Evolutionary conservation across 1,140 invertebrate genomes (phyloP).

Genomic region (Popillia japonica): DNA sequence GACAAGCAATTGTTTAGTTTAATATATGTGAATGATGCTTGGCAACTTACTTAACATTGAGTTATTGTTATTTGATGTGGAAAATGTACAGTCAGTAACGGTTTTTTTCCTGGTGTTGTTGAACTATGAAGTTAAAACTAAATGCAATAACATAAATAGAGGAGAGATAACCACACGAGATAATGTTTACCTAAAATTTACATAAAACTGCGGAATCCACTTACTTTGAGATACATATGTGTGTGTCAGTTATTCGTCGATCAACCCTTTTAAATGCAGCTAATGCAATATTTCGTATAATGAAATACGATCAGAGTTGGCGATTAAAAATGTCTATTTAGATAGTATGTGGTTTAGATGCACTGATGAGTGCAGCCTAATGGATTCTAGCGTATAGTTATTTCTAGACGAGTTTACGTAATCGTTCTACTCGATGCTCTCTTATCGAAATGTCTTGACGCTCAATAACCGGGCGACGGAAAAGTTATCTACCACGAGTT

Average conservation of each 20-base stretch:
- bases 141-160: no score
- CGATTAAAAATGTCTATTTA: constrained; percentile 13
- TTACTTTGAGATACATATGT: no score
- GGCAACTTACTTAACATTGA: background rate
- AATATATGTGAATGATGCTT: no score
- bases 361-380: constrained; percentile 7
- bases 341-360: background rate
- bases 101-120: no score
- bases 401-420: constrained; percentile 27
- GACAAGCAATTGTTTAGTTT: no score
- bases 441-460: constrained; percentile 6
- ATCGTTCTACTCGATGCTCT: constrained; percentile 5
- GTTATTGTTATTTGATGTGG: background rate
- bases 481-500: constrained; percentile 24
- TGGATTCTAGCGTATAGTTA: constrained; percentile 31
- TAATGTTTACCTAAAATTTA: no score
- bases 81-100: background rate
- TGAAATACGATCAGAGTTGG: background rate
- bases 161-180: no score
- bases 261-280: no score
- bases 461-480: constrained; percentile 26
- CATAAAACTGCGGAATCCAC: no score
- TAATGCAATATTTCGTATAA: background rate
- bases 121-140: no score
- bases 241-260: no score